Conservation (phyloP, 2,888 invertebrate species). For the Parnassius smintheus region DNA sequence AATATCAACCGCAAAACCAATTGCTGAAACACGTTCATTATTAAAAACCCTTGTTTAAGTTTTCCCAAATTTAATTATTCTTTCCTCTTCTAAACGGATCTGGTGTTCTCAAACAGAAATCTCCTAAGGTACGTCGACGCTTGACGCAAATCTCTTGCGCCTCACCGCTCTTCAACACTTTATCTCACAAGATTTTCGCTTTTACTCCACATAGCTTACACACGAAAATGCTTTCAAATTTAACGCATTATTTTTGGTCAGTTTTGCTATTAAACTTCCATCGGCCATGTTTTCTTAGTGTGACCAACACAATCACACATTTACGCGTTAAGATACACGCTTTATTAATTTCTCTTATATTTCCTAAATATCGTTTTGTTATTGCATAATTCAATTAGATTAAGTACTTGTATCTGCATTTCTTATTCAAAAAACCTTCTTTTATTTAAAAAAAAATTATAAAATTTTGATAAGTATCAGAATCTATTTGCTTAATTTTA, state of each 20-base stretch:
- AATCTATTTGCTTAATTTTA: not conserved
- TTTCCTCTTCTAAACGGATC: conserved; percentile 74
- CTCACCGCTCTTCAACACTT: conserved; percentile 55
- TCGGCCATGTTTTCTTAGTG: conserved; percentile 42
- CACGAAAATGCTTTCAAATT: conserved; percentile 53
- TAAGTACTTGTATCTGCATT: too few species aligned
- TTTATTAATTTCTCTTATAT: conserved; percentile 26
- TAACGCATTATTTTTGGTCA: conserved; percentile 27
- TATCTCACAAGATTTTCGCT: conserved; percentile 63
- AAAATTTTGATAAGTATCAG: too few species aligned
- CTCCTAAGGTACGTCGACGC: conserved; percentile 77
- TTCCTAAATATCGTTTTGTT: conserved; percentile 10
- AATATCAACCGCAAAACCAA: not conserved
- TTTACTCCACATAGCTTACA: conserved; percentile 57
- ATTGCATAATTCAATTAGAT: too few species aligned
- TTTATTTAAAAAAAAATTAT: too few species aligned
- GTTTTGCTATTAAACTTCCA: conserved; percentile 29
- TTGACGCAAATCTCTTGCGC: conserved; percentile 58
- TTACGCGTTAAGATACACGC: conserved; percentile 43
- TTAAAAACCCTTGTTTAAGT: conserved; percentile 33
- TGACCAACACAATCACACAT: conserved; percentile 48
- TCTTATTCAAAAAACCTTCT: too few species aligned
- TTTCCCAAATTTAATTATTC: conserved; percentile 53
- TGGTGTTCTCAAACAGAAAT: conserved; percentile 74
- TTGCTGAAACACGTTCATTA: conserved; percentile 23